Percentiles rank a stretch among this genome's conserved stretches.
These are phyloP conservation scores for Corythornis vintsioides DNA, from an alignment of 2,113 vertebrate genomes.

Conservation along the genomic window DNA sequence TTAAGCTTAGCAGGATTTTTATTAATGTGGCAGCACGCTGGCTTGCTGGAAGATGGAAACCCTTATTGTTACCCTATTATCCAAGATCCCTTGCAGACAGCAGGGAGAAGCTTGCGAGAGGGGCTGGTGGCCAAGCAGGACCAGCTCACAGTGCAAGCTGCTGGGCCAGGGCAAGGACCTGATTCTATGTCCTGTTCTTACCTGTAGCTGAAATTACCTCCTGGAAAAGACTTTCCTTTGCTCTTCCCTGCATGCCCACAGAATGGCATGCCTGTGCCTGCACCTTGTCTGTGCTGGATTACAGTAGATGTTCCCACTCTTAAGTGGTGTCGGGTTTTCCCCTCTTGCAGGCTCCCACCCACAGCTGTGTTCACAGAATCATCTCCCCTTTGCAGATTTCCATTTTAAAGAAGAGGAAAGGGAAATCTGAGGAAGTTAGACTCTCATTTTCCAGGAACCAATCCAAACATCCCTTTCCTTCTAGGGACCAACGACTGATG, in stretches of 20 bases:
- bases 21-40: not conserved
- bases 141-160: not conserved
- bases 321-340: not conserved
- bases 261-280: not conserved
- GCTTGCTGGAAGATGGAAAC: not conserved
- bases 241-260: not conserved
- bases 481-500: not conserved
- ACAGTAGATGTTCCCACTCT: not conserved
- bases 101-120: not conserved
- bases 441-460: not conserved
- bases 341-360: not conserved
- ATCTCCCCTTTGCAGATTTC: not conserved
- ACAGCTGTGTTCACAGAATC: not conserved
- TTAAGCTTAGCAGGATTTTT: not conserved
- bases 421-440: not conserved
- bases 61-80: not conserved
- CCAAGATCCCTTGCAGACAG: fast-evolving
- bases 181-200: not conserved
- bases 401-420: not conserved
- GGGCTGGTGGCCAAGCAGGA: not conserved
- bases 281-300: not conserved
- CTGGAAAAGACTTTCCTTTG: not conserved
- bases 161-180: not conserved
- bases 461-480: not conserved
- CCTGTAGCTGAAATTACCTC: not conserved